A percentile compares a stretch with the other conserved stretches of the same genome.
Evolutionary conservation across 2,888 invertebrate genomes (phyloP).

Genomic region (Leptura quadrifasciata): DNA sequence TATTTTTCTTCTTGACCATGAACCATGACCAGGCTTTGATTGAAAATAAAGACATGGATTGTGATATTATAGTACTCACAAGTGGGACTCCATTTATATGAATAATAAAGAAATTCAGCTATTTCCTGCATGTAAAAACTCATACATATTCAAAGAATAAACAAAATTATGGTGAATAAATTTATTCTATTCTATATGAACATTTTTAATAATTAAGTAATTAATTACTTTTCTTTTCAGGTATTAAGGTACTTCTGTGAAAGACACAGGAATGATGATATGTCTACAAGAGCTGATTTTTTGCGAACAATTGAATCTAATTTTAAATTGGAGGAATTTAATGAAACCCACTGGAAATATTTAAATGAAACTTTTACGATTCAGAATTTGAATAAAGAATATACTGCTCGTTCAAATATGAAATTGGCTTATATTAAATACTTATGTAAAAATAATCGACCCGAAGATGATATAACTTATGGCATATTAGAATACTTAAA

Average conservation of each 20-base stretch:
- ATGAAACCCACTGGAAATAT: constrained; percentile 25
- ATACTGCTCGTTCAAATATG: neutral
- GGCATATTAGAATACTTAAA: constrained; percentile 11
- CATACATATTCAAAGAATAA: too few species aligned
- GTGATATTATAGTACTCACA: too few species aligned
- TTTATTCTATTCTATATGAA: too few species aligned
- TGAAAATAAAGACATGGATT: too few species aligned
- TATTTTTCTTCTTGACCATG: too few species aligned
- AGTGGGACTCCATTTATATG: too few species aligned
- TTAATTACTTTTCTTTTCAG: constrained; percentile 15
- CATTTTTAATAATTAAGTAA: too few species aligned
- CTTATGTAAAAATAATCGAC: neutral
- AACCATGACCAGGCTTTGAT: too few species aligned
- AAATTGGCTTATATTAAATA: constrained; percentile 10
- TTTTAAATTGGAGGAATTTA: constrained; percentile 1
- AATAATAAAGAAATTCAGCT: too few species aligned
- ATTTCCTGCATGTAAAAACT: too few species aligned
- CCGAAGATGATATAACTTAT: constrained; percentile 4
- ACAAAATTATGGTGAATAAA: too few species aligned
- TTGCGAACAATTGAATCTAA: neutral
- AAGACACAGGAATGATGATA: constrained; percentile 20
- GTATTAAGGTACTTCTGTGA: constrained; percentile 26
- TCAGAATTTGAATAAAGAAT: constrained; percentile 16
- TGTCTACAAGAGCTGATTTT: neutral
- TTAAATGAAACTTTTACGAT: constrained; percentile 9